A percentile compares a stretch with the other conserved stretches of the same genome.
These are phyloP conservation scores for Ruditapes philippinarum DNA, from an alignment of 1,140 invertebrate species.

Conservation along the genomic window DNA sequence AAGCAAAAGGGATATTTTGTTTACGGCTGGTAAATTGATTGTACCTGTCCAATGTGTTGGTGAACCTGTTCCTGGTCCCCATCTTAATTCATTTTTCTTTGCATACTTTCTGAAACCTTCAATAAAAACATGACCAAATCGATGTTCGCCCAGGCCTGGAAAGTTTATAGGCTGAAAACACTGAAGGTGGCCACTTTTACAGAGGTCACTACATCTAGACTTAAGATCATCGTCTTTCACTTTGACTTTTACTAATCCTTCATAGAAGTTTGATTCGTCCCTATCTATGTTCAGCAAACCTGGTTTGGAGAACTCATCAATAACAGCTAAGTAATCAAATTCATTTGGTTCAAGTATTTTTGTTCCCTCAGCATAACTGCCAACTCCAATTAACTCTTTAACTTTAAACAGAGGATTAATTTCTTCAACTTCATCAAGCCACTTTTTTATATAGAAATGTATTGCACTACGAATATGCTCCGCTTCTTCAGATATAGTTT, in stretches of 20 bases:
- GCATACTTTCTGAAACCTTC: background rate
- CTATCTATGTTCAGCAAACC: background rate
- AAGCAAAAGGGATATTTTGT: background rate
- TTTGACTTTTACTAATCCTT: background rate
- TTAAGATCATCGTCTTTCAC: background rate
- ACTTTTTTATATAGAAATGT: background rate
- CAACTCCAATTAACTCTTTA: background rate
- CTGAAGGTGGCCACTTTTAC: background rate
- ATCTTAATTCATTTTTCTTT: background rate
- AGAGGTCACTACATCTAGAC: background rate
- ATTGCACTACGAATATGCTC: background rate
- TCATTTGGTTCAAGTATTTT: constrained; percentile 1
- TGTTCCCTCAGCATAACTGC: background rate
- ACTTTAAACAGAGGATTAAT: background rate
- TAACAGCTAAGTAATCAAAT: constrained; percentile 3
- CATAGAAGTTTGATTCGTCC: background rate
- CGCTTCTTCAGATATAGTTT: background rate
- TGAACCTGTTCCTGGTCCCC: too few species aligned
- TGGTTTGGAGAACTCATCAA: background rate
- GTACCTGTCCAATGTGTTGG: background rate
- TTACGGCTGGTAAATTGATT: background rate
- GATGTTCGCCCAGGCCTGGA: background rate
- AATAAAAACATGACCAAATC: background rate
- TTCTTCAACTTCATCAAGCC: background rate
- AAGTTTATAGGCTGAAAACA: background rate